Percentiles rank a stretch among this genome's conserved stretches.
Evolutionary conservation across 2,113 vertebrate species (phyloP).

Genomic region (Microcebus jonahi): DNA sequence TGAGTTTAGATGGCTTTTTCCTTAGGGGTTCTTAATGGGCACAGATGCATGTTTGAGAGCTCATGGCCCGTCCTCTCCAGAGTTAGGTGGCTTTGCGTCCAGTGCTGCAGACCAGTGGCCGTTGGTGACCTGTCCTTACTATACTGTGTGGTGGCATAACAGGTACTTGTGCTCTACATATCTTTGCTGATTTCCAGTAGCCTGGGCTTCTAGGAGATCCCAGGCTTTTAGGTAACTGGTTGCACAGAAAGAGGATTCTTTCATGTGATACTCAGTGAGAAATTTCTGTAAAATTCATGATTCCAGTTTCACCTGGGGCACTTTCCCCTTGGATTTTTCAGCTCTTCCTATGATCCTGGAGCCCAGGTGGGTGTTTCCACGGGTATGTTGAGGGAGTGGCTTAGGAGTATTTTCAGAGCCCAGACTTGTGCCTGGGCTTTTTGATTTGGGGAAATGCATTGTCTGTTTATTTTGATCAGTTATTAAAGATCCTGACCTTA

Average conservation of each 20-base stretch:
- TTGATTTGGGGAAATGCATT: too few relatives aligned
- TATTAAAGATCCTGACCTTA: background rate
- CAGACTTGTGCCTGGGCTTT: background rate
- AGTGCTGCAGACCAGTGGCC: background rate
- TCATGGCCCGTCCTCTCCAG: background rate
- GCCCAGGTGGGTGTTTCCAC: background rate
- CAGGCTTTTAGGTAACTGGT: background rate
- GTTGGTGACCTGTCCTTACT: background rate
- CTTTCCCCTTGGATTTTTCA: background rate
- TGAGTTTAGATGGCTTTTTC: background rate
- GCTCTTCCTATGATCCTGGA: background rate
- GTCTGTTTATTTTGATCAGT: background rate
- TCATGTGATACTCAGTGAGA: background rate
- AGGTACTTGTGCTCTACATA: background rate
- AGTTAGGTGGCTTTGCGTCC: background rate
- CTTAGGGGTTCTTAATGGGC: too few relatives aligned
- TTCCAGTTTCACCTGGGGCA: background rate
- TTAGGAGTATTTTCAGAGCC: background rate
- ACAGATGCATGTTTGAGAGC: background rate
- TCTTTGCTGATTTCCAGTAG: background rate
- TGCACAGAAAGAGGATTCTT: background rate
- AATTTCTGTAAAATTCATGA: background rate
- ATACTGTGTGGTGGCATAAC: accelerated
- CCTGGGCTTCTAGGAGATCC: background rate
- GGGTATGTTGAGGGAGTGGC: accelerated